Evolutionary conservation across 2,888 invertebrate genomes (phyloP), one percentile per base, ranked within the genome.

Genomic region (Drepanosiphum platanoidis): DNA sequence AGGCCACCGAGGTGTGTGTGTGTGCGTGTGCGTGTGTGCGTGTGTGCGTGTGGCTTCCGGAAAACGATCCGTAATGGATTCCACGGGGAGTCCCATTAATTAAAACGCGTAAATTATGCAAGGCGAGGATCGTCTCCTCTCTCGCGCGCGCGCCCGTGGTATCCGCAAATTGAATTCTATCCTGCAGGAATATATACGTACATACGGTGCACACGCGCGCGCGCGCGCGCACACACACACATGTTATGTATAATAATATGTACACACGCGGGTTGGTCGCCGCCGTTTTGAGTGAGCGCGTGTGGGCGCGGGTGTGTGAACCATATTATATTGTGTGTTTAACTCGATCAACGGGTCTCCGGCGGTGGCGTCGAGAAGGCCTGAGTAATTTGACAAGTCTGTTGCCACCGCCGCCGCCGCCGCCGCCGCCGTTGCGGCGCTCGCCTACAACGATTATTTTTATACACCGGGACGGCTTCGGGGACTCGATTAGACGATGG

Each of bases 71-170:
- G 68, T 70, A 84, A 84, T 75, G 84, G 84, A 84, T 84, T 84
- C 84, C 84, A 77, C 77, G 84, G 84, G 77, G 84, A 84, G 84
- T 84, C 77, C 39, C 84, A 84, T 84, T 84, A 84, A 84, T 84
- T 84, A 84, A 84, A 84, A 84, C 84, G 58, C 84, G 84, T 84
- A 77, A 84, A 84, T 84, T 84, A 84, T 84, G 84, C 84, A 77
- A 84, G 84, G 52, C 84, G 68, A 84, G 80, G 74, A 83, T 68
- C 66, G 75, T 68, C 66, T 75, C 75, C 36, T 42, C 71, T 70
- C 71, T 5, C 71, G 5, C 39, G 22, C 58, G 72, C 32, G 61
- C 5, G 1, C 36, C 32, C 66, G 39, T 34, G 32, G 18, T 64
- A 34, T 68, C 83, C 83, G 52, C 13, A 83, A 84, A 84, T 84